A percentile compares a stretch with the other conserved stretches of the same genome.
Conservation (phyloP, 2,113 vertebrate genomes). For the Dermatemys mawii region DNA sequence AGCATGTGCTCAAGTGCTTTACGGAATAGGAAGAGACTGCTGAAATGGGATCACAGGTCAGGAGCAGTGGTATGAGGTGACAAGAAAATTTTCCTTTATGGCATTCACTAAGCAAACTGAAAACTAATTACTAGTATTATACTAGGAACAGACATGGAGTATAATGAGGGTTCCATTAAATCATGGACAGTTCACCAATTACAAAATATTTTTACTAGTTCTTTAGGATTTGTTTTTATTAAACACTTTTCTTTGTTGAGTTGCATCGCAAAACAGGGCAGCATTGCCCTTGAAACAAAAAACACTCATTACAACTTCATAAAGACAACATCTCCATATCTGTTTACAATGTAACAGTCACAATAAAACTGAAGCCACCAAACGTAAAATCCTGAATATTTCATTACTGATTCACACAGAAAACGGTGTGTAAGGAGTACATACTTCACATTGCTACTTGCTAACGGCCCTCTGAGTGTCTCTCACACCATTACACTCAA, state of each 20-base stretch:
- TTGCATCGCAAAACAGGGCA: not conserved
- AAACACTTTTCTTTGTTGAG: not conserved
- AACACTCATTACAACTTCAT: constrained; percentile 48
- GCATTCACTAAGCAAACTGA: not conserved
- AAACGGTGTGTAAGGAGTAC: not conserved
- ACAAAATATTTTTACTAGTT: not conserved
- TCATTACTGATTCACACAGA: not conserved
- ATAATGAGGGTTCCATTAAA: not conserved
- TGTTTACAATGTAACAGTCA: not conserved
- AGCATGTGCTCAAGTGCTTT: not conserved
- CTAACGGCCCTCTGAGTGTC: not conserved
- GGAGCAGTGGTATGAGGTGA: not conserved
- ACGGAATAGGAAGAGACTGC: not conserved
- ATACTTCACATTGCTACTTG: not conserved
- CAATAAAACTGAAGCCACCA: not conserved
- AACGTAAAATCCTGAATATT: not conserved
- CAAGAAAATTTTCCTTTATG: not conserved
- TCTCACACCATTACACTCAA: constrained; percentile 16
- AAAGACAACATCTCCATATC: no score
- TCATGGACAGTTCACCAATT: not conserved
- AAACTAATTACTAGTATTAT: not conserved
- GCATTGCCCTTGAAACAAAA: not conserved
- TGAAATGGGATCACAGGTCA: not conserved
- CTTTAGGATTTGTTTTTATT: not conserved
- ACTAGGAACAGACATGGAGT: not conserved